Evolutionary conservation across 2,888 invertebrate genomes (phyloP), one percentile per base, ranked within the genome.

Genomic region (Lamellibrachia satsuma): DNA sequence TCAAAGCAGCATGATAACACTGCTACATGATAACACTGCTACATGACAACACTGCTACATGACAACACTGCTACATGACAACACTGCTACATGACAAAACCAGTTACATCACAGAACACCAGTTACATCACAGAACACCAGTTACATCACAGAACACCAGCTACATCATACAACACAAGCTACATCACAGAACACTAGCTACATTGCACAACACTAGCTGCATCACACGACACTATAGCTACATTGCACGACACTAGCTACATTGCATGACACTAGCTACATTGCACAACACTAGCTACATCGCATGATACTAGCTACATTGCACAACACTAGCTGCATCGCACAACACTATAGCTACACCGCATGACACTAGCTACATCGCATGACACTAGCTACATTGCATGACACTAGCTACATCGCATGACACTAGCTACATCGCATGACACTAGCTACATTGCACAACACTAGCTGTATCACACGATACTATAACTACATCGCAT

Each of bases 1-100:
- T 90, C 91, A 92, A 90, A 93, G 91, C 22, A 60, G 52, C 22
- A 75, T 22, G 75, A 75, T 3, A 75, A 75, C 75, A n/a, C n/a
- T 75, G 75, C 75, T 60, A 60, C 22, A 75, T 22, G 75, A 75
- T 3, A 75, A 75, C 75, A n/a, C n/a, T 75, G 75, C 75, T 75
- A 75, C 75, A 22, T 75, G 22, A 75, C 1, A 39, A 39, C 39
- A 39, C 39, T 39, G 91, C 60, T 91, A 52, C 39, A 39, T 39
- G 39, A 39, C 1, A 39, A 39, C 39, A 39, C 39, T 39, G 39
- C 39, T 60, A 60, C 22, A 75, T 22, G 75, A 75, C 3, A 75
- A 75, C 75, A n/a, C n/a, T 75, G 75, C 75, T 75, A 75, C 75
- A 75, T 15, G 22, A 75, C 75, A 75, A 15, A 22, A 75, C 75